A percentile compares a stretch with the other conserved stretches of the same genome.
These are phyloP conservation scores for Eilema sororculum DNA, from an alignment of 2,888 invertebrate species.

Conservation along the genomic window DNA sequence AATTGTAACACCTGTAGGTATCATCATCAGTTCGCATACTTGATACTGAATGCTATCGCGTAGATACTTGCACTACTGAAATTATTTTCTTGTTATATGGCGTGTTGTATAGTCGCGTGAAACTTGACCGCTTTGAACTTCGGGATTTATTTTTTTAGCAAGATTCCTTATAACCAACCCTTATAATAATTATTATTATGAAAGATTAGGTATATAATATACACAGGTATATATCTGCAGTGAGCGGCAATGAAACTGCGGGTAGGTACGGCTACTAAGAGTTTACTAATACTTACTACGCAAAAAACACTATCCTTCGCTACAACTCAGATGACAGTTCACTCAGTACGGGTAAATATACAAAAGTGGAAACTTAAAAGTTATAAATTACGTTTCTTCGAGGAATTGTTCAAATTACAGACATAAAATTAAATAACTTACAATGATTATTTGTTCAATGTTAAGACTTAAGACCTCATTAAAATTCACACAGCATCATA, in stretches of 20 bases:
- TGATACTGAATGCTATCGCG: constrained; percentile 4
- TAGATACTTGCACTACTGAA: too few species aligned
- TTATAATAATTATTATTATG: too few species aligned
- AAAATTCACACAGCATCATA: neutral
- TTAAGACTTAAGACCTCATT: neutral
- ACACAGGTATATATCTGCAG: too few species aligned
- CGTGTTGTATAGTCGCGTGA: too few species aligned
- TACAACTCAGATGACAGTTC: neutral
- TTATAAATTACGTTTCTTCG: neutral
- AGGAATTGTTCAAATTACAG: neutral
- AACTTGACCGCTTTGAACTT: too few species aligned
- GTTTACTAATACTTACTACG: neutral
- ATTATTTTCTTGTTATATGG: too few species aligned
- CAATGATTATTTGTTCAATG: neutral
- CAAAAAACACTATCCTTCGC: neutral
- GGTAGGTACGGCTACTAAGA: neutral
- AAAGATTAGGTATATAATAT: too few species aligned
- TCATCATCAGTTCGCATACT: neutral
- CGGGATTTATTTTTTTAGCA: too few species aligned
- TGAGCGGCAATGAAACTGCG: too few species aligned
- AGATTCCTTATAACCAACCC: too few species aligned
- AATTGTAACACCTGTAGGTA: constrained; percentile 13
- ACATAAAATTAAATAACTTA: neutral
- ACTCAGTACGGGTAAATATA: neutral
- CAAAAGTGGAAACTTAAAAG: neutral